These are phyloP conservation scores for Colius striatus DNA, from an alignment of 2,113 vertebrate species.

Conservation along the genomic window DNA sequence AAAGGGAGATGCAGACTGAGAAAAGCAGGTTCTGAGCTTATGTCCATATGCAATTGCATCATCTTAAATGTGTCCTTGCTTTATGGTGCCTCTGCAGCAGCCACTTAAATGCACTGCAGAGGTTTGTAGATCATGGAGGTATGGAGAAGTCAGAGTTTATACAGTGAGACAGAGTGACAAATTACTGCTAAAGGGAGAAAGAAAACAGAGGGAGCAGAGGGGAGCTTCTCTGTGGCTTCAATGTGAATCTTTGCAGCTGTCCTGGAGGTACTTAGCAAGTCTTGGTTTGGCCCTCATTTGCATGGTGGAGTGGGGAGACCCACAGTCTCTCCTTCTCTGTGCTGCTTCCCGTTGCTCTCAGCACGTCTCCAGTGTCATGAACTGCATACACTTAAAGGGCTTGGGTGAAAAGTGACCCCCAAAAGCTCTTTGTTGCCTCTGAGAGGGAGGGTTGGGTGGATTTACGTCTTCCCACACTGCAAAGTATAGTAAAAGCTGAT, in stretches of 20 bases:
- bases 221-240: background rate
- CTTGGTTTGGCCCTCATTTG: background rate
- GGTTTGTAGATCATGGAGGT: background rate
- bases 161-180: background rate
- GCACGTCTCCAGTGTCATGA: accelerated
- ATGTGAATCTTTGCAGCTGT: background rate
- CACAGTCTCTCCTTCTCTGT: accelerated
- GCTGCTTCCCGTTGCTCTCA: background rate
- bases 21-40: background rate
- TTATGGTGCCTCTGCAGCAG: background rate
- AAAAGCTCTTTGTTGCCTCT: background rate
- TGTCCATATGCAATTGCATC: background rate
- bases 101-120: background rate
- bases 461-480: background rate
- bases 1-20: background rate
- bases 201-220: background rate
- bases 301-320: background rate
- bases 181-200: background rate
- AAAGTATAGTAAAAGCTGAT: background rate
- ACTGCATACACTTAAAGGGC: background rate
- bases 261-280: background rate
- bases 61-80: background rate
- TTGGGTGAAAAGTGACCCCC: background rate
- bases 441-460: background rate
- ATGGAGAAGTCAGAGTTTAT: background rate